Evolutionary conservation across 2,113 vertebrate genomes (phyloP), one percentile per base, ranked within the genome.

Genomic region (Microtus oregoni): DNA sequence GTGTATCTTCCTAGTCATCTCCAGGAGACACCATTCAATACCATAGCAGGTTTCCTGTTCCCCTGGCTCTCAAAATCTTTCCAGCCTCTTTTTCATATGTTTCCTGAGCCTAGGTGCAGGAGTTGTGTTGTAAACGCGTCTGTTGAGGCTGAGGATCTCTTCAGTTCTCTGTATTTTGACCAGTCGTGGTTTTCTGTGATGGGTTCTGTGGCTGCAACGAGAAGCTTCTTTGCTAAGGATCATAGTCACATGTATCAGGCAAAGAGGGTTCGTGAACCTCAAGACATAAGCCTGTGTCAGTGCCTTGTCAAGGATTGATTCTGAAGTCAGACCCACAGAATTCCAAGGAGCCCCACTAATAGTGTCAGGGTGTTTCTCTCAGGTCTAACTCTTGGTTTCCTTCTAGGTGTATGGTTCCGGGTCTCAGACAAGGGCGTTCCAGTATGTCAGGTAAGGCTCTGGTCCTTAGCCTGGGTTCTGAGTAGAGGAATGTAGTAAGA

Each of bases 361-460:
- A 1, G 68, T 35, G 5, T 20, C 0, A 0, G 41, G 2, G 24
- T 22, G 4, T 78, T 52, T 38, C 72, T 81, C 26, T 47, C 5
- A 3, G 50, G 0, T 70, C 93, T 97, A n/a, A 94, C 68, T 15
- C 96, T 68, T 15, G 3, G 0, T 97, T 98, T 96, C 52, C 26
- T 90, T 76, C 5, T 93, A 99, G 99, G 99, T 99, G 5, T 99
- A 99, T 30, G 99, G 99, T 63, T 99, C 99, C 22, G 99, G 99
- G 94, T 99, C 99, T 73, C 99, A 99, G 97, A 99, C 99, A 0
- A 98, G 99, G 98, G 99, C 99, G 11, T 99, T 99, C 98, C 99
- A 99, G 93, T 99, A 99, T 63, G 99, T 99, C 88, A 99, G 99
- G 99, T 99, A 98, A 99, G 98, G 52, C 83, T n/a, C 26, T 17